Evolutionary conservation across 2,797 vertebrate genomes (phyloP).

Genomic region (Heteromormyrus szaboi): DNA sequence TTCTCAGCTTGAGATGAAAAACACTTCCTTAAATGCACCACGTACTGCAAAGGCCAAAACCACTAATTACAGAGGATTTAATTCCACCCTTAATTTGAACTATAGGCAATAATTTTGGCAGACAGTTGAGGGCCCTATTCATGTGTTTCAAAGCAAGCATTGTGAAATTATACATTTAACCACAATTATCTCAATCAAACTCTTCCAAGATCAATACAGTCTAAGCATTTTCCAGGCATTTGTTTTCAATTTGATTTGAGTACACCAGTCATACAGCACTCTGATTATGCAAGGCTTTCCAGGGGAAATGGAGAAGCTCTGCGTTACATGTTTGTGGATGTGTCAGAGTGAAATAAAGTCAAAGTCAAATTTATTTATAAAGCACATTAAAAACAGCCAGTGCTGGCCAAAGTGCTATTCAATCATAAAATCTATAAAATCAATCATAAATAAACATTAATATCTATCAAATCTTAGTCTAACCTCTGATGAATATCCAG

Average conservation of each 20-base stretch:
- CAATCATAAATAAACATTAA: background rate
- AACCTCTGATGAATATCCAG: background rate
- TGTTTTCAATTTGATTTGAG: background rate
- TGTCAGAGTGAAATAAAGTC: background rate
- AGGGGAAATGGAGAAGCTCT: no score
- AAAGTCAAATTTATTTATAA: background rate
- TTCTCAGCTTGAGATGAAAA: background rate
- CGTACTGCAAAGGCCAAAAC: conserved; percentile 3
- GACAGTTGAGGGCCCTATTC: background rate
- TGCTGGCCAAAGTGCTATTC: background rate
- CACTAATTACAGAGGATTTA: background rate
- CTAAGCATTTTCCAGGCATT: background rate
- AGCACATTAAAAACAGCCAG: background rate
- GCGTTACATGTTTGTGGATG: background rate
- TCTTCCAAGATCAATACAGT: conserved; percentile 5
- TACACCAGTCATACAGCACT: background rate
- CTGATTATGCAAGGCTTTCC: background rate
- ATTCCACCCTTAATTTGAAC: conserved; percentile 12
- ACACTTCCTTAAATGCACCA: background rate
- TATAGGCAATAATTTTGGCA: conserved; percentile 15
- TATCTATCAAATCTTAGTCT: background rate
- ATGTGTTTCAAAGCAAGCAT: conserved; percentile 3
- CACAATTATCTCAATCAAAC: background rate
- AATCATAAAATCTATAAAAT: background rate
- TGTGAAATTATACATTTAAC: conserved; percentile 14